Evolutionary conservation across 2,888 invertebrate species (phyloP).

Genomic region (Strigamia maritima): DNA sequence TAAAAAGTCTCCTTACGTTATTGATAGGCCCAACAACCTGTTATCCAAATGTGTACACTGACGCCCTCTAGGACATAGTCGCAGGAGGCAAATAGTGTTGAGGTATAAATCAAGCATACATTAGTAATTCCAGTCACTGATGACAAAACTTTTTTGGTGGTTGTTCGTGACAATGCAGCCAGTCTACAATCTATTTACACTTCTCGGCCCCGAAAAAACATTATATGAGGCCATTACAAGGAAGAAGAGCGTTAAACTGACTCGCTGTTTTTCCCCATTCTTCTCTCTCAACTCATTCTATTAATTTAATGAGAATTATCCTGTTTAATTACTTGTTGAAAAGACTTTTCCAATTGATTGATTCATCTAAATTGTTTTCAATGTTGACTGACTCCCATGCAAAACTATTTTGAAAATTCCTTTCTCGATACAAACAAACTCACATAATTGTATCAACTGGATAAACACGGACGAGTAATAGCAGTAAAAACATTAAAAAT

Average conservation of each 20-base stretch:
- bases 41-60: constrained; percentile 9
- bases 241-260: background rate
- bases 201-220: background rate
- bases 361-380: constrained; percentile 6
- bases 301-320: constrained; percentile 31
- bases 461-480: background rate
- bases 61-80: constrained; percentile 21
- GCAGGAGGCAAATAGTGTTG: background rate
- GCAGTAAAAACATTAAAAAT: constrained; percentile 2
- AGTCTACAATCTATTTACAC: constrained; percentile 19
- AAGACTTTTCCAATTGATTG: constrained; percentile 17
- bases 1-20: constrained; percentile 25
- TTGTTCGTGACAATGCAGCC: background rate
- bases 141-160: background rate
- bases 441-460: background rate
- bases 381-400: background rate
- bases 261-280: background rate
- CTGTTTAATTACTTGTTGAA: background rate
- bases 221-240: background rate
- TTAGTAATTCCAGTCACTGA: constrained; percentile 19
- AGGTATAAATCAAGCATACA: constrained; percentile 20
- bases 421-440: constrained; percentile 1
- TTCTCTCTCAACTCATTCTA: background rate
- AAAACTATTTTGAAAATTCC: constrained; percentile 19
- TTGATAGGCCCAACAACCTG: constrained; percentile 23